Evolutionary conservation across 1,140 invertebrate genomes (phyloP).

Genomic region (Micrasema minimum): DNA sequence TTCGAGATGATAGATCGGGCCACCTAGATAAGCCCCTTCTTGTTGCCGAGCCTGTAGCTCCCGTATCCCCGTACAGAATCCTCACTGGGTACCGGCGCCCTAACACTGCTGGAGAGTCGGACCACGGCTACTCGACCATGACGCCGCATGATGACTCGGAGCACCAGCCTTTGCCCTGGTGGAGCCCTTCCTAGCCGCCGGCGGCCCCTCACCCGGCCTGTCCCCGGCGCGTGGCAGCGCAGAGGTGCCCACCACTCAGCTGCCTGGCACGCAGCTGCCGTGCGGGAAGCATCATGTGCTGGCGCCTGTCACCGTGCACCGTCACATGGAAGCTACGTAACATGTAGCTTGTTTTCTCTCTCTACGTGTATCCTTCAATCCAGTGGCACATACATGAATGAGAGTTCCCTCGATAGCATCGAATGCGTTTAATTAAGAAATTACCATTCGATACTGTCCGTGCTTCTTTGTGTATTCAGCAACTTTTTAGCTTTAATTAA

Average conservation of each 20-base stretch:
- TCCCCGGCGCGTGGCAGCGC: conserved; percentile 27
- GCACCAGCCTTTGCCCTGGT: conserved; percentile 77
- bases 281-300: conserved; percentile 76
- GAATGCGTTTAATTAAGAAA: conserved; percentile 4
- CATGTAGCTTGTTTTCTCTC: conserved; percentile 7
- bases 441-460: not conserved
- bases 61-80: conserved; percentile 88
- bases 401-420: not conserved
- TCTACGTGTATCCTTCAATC: not conserved
- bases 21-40: conserved; percentile 72
- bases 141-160: conserved; percentile 90
- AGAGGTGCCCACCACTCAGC: not conserved
- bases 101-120: conserved; percentile 85
- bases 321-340: conserved; percentile 78
- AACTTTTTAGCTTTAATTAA: conserved; percentile 24
- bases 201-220: conserved; percentile 70
- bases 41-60: conserved; percentile 69
- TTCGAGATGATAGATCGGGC: conserved; percentile 62
- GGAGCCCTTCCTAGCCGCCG: conserved; percentile 66
- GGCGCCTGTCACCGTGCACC: conserved; percentile 89
- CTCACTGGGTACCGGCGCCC: conserved; percentile 83
- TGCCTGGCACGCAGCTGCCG: conserved; percentile 66
- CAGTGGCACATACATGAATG: not conserved
- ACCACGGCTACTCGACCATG: conserved; percentile 96
- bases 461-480: not conserved